A percentile compares a stretch with the other conserved stretches of the same genome.
phyloP scores from a whole-genome alignment of 2,888 invertebrate species.

The Drosophila stalkeri region DNA sequence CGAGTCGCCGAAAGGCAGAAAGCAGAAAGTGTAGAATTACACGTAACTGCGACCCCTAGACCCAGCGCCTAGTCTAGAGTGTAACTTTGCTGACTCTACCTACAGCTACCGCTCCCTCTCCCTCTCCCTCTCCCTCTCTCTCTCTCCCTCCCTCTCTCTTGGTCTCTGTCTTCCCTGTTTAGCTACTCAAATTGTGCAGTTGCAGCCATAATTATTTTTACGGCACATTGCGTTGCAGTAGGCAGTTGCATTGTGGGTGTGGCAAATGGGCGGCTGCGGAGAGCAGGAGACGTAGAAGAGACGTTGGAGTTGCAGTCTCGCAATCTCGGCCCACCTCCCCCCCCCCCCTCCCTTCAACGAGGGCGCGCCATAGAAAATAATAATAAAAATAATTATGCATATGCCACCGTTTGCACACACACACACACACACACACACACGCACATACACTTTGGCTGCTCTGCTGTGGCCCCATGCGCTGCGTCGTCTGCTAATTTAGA shows the following conservation, averaged over 20 bases:
- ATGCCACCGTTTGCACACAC: constrained; percentile 63
- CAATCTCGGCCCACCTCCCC: constrained; percentile 64
- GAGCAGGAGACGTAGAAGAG: background rate
- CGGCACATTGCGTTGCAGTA: constrained; percentile 74
- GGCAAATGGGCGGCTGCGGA: background rate
- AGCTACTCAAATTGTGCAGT: constrained; percentile 72
- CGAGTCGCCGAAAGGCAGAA: constrained; percentile 43
- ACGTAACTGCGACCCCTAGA: constrained; percentile 21
- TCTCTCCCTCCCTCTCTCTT: background rate
- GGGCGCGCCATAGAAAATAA: constrained; percentile 68
- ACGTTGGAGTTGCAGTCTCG: constrained; percentile 9
- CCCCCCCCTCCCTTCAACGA: constrained; percentile 26
- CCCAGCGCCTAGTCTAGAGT: background rate
- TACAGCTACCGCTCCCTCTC: background rate
- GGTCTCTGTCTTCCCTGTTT: background rate
- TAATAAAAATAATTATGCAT: constrained; percentile 80
- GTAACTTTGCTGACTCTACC: background rate
- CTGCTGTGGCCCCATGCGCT: constrained; percentile 1
- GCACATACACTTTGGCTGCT: background rate
- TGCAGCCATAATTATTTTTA: constrained; percentile 81
- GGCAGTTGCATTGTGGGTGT: background rate
- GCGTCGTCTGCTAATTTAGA: constrained; percentile 70
- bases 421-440: background rate
- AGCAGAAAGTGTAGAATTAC: constrained; percentile 55
- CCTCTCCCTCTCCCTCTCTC: background rate